Evolutionary conservation across 2,113 vertebrate genomes (phyloP).

Genomic region (Prochilodus magdalenae): DNA sequence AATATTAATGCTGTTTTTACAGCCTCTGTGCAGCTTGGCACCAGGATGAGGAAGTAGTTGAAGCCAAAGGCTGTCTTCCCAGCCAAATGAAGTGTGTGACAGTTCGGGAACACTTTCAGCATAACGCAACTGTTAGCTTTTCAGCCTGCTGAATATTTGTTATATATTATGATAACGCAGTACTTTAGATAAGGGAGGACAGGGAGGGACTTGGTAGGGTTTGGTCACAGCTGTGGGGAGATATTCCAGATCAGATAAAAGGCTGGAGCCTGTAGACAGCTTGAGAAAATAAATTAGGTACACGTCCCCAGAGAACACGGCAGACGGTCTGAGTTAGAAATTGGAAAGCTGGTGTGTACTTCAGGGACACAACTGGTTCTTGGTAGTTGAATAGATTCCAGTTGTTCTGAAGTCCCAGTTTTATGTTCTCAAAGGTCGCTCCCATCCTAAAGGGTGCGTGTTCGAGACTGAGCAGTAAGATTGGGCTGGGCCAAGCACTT

Average conservation of each 20-base stretch:
- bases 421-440: not conserved
- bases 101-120: slow-evolving; percentile 31
- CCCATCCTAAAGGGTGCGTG: not conserved
- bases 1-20: not conserved
- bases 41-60: not conserved
- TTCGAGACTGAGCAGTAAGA: not conserved
- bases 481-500: not conserved
- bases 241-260: slow-evolving; percentile 25
- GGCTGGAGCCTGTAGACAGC: not conserved
- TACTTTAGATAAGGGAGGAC: slow-evolving; percentile 1
- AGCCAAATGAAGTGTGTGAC: slow-evolving; percentile 32
- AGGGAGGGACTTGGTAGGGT: not conserved
- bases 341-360: not conserved
- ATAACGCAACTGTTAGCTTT: slow-evolving; percentile 8
- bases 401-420: not conserved
- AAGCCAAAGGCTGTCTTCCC: not conserved
- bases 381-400: not conserved
- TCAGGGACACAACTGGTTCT: not conserved
- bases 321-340: not conserved
- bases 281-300: slow-evolving; percentile 38
- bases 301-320: slow-evolving; percentile 5
- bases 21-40: not conserved
- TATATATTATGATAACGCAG: not conserved
- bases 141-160: not conserved
- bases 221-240: slow-evolving; percentile 2